phyloP scores from a whole-genome alignment of 2,797 vertebrate species.

The Heliangelus exortis region DNA sequence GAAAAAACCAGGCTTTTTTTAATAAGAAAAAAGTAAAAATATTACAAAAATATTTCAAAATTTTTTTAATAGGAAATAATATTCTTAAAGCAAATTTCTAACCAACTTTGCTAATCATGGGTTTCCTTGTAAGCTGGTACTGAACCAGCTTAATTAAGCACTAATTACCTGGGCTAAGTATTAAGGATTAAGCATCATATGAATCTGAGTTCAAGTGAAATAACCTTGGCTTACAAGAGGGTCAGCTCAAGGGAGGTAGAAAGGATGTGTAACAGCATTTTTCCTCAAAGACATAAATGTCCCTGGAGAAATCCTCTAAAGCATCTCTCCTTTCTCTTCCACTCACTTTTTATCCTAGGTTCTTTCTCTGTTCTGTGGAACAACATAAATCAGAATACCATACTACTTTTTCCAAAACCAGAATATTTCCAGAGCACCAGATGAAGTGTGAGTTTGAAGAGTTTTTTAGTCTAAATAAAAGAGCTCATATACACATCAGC shows the following conservation, averaged over 20 bases:
- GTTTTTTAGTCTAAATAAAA: slow-evolving; percentile 27
- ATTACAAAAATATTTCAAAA: not conserved
- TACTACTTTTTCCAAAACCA: slow-evolving; percentile 50
- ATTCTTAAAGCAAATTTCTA: not conserved
- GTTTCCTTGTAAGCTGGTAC: not conserved
- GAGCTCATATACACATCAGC: not conserved
- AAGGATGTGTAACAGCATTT: not conserved
- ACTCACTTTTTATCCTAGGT: slow-evolving; percentile 39
- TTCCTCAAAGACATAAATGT: not conserved
- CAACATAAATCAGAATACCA: slow-evolving; percentile 40
- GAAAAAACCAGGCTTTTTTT: not conserved
- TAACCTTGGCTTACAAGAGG: not conserved
- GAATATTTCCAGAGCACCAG: slow-evolving; percentile 27
- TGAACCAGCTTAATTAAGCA: not conserved
- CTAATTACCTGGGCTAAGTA: not conserved
- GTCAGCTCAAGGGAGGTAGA: not conserved
- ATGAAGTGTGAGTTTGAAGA: slow-evolving; percentile 23
- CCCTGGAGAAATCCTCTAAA: not conserved
- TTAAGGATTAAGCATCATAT: not conserved
- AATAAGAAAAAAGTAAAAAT: not conserved
- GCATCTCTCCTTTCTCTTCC: not conserved
- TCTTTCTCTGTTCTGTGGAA: slow-evolving; percentile 26
- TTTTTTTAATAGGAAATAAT: not conserved
- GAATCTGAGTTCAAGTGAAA: not conserved
- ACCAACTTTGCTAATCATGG: not conserved